Base-by-base conservation (phyloP, 2,797 vertebrate species). In the Ctenopoma kingsleyae region DNA sequence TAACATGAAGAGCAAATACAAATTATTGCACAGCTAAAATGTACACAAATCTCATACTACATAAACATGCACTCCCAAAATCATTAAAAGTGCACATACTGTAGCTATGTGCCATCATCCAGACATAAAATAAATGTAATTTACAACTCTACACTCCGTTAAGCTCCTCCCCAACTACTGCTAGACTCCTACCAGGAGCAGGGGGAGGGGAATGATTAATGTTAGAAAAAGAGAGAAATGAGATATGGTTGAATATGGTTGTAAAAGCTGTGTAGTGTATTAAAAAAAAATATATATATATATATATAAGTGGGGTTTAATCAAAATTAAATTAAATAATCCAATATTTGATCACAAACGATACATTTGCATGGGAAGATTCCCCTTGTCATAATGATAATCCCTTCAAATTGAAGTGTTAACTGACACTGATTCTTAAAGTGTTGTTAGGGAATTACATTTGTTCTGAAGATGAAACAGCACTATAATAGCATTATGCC, bases 1-100 rank as follows among this genome's bases (percentile, higher is more conserved):
- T 90, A 93, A 80, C 83, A 70, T 74, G 3, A 53, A 25, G 61
- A 57, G 89, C 78, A 85, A 91, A 84, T 67, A 70, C 67, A 79
- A 56, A 78, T 51, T 54, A 15, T 43, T 16, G 32, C 19, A 52
- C 32, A 38, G 38, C 80, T 22, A 27, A 40, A 43, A 43, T 22
- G 32, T 17, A 65, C 56, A 50, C 40, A 48, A 67, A 63, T 9
- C 12, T 25, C 19, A 25, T 6, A 11, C 51, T 41, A 6, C 56
- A 59, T 17, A 9, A 40, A 50, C 23, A 16, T 13, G 40, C 54
- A 40, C 17, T 2, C 40, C 12, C 16, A 17, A 49, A 19, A 4
- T 2, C 17, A 40, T 25, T 51, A 62, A 27, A 70, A 20, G 57
- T 59, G 17, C 53, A 50, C 17, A 60, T 19, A 23, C 5, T 50